These are phyloP conservation scores for Scaptomyza flava DNA, from an alignment of 2,888 invertebrate genomes.

Conservation along the genomic window DNA sequence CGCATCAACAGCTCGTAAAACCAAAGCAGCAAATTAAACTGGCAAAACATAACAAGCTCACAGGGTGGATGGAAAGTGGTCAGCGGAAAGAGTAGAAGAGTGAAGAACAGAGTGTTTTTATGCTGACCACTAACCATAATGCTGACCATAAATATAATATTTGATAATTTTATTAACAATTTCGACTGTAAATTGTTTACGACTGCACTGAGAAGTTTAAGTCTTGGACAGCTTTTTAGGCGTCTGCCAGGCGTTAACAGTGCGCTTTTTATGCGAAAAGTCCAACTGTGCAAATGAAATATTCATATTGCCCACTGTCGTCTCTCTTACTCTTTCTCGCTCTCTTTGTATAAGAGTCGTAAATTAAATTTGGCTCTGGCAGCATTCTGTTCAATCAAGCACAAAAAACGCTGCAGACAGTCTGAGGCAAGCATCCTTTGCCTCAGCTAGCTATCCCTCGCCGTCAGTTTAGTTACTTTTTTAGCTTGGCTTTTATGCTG, in stretches of 20 bases:
- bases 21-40: conserved; percentile 78
- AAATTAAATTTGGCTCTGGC: conserved; percentile 77
- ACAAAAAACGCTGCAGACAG: conserved; percentile 70
- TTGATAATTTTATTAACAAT: conserved; percentile 81
- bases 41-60: conserved; percentile 63
- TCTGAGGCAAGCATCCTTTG: conserved; percentile 41
- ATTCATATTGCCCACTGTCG: conserved; percentile 56
- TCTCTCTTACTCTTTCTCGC: conserved; percentile 20
- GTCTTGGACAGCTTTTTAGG: conserved; percentile 62
- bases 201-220: conserved; percentile 52
- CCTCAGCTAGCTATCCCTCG: conserved; percentile 31
- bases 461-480: conserved; percentile 35
- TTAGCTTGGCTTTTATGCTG: conserved; percentile 21
- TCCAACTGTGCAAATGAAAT: conserved; percentile 66
- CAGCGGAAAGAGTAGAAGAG: neutral
- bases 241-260: conserved; percentile 54
- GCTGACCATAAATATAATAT: conserved; percentile 78
- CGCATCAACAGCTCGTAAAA: conserved; percentile 78
- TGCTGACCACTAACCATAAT: conserved; percentile 56
- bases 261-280: conserved; percentile 54
- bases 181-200: conserved; percentile 77
- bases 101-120: neutral
- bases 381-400: conserved; percentile 80
- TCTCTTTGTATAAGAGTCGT: conserved; percentile 55
- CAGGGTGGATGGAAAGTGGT: conserved; percentile 10